Percentiles rank a stretch among this genome's conserved stretches.
These are phyloP conservation scores for Eupithecia subfuscata DNA, from an alignment of 2,888 invertebrate species.

Conservation along the genomic window DNA sequence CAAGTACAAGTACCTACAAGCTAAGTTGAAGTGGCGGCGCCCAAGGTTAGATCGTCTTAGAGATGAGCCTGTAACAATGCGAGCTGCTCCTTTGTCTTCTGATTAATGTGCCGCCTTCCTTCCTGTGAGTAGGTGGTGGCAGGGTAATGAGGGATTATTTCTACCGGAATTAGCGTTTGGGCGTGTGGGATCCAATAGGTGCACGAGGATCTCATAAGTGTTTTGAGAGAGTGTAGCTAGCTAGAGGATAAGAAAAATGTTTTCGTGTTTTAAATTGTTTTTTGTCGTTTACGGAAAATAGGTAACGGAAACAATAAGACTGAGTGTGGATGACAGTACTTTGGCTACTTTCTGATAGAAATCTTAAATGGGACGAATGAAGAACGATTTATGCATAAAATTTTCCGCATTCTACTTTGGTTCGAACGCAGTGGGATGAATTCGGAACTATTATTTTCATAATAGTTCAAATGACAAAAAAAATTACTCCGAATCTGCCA, in stretches of 20 bases:
- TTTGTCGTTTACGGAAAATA: no score
- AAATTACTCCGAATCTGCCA: no score
- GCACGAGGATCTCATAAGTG: neutral
- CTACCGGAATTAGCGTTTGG: slow-evolving; percentile 19
- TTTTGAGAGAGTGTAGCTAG: neutral
- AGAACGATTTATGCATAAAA: no score
- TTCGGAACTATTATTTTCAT: no score
- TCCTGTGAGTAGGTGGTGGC: slow-evolving; percentile 34
- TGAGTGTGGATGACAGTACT: no score
- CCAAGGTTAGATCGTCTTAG: slow-evolving; percentile 40
- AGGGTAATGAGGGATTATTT: slow-evolving; percentile 35
- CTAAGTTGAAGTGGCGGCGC: neutral
- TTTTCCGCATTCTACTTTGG: no score
- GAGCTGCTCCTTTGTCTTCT: slow-evolving; percentile 45
- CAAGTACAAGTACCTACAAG: neutral
- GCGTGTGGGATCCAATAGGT: slow-evolving; percentile 10
- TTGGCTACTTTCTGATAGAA: no score
- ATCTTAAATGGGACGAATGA: no score
- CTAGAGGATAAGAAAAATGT: neutral
- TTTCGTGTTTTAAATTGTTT: neutral
- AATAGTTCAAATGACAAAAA: no score
- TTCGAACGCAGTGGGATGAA: no score
- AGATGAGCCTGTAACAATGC: slow-evolving; percentile 46
- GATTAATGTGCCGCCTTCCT: slow-evolving; percentile 48
- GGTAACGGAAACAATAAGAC: no score